phyloP scores from a whole-genome alignment of 2,888 invertebrate species.

The Azorinus chamasolen region DNA sequence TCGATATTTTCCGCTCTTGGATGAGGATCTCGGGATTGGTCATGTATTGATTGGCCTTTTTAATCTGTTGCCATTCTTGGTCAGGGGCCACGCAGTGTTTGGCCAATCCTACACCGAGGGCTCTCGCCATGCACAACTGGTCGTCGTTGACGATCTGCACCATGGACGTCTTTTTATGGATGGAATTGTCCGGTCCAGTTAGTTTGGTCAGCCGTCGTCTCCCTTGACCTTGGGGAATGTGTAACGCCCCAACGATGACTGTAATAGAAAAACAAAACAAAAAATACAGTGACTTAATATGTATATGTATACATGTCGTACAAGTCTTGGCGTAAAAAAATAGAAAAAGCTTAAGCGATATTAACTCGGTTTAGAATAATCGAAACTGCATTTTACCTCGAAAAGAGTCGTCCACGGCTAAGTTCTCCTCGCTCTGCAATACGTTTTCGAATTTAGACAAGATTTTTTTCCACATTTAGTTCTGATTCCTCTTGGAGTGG shows the following conservation, averaged over 20 bases:
- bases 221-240: constrained; percentile 14
- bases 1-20: not conserved
- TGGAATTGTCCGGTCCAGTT: constrained; percentile 8
- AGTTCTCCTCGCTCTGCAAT: constrained; percentile 22
- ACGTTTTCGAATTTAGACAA: constrained; percentile 31
- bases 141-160: constrained; percentile 11
- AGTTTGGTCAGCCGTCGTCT: not conserved
- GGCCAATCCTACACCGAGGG: constrained; percentile 21
- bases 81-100: constrained; percentile 7
- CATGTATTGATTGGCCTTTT: not conserved
- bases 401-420: no score
- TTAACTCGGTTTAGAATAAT: no score
- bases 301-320: no score
- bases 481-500: no score
- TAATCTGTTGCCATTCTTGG: constrained; percentile 2
- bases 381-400: no score
- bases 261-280: constrained; percentile 4
- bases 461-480: no score
- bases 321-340: no score
- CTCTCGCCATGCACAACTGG: constrained; percentile 18
- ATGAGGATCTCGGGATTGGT: not conserved
- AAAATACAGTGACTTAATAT: no score
- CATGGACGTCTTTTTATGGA: constrained; percentile 8
- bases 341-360: no score
- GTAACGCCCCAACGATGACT: constrained; percentile 24